Evolutionary conservation across 2,113 vertebrate species (phyloP).

Genomic region (Vidua macroura): DNA sequence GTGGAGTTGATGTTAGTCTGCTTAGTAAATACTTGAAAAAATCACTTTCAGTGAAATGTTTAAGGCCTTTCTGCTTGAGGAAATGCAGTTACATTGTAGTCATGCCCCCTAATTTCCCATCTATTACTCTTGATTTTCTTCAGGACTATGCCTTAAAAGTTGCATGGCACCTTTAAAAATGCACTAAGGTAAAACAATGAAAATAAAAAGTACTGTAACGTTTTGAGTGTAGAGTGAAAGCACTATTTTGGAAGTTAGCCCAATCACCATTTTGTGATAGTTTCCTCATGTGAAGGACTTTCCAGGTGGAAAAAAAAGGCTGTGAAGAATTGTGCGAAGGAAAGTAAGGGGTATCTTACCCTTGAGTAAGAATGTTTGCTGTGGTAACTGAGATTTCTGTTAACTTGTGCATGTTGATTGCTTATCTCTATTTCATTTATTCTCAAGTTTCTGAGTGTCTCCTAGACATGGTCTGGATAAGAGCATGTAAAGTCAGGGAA

Average conservation of each 20-base stretch:
- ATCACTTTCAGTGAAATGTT: neutral
- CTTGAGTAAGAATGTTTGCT: neutral
- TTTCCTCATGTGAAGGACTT: neutral
- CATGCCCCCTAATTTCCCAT: neutral
- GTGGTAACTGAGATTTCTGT: neutral
- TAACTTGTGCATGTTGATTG: fast-evolving
- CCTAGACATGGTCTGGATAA: neutral
- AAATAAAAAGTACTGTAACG: neutral
- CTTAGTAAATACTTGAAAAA: neutral
- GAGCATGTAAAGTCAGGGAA: neutral
- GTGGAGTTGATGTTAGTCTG: neutral
- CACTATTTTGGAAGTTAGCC: neutral
- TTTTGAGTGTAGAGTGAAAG: neutral
- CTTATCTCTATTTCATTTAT: neutral
- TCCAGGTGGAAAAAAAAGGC: neutral
- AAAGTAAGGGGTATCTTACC: neutral
- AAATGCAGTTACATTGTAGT: neutral
- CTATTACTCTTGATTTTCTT: neutral
- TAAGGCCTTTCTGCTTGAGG: neutral
- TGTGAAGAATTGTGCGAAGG: neutral
- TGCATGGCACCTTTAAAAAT: neutral
- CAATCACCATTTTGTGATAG: neutral
- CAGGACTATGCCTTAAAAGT: neutral
- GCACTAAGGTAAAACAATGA: neutral
- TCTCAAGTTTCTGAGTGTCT: neutral